Percentiles rank a stretch among this genome's conserved stretches.
Conservation (phyloP, 2,113 vertebrate species). For the Accipiter cooperii region DNA sequence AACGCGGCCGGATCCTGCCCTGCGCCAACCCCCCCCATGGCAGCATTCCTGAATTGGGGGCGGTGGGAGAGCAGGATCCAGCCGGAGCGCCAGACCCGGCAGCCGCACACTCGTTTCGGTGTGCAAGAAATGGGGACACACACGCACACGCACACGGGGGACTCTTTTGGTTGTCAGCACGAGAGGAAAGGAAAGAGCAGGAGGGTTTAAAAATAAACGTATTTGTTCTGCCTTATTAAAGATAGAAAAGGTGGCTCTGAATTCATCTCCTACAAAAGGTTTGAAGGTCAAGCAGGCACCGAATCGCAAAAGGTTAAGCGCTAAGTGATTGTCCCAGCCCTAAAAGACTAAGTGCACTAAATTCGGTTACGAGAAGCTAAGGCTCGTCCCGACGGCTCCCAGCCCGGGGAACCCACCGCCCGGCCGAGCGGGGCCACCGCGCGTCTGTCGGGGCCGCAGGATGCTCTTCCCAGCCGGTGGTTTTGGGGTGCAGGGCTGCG, state of each 20-base stretch:
- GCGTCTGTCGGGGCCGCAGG: neutral
- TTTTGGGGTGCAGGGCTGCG: neutral
- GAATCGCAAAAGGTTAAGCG: constrained; percentile 11
- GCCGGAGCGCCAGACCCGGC: neutral
- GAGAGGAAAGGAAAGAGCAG: constrained; percentile 50
- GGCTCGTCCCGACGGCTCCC: neutral
- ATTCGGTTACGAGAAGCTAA: neutral
- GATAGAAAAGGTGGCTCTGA: constrained; percentile 57
- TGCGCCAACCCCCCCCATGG: neutral
- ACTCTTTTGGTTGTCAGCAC: constrained; percentile 68
- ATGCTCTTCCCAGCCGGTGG: neutral
- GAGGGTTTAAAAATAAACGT: constrained; percentile 54
- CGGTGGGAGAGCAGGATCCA: neutral
- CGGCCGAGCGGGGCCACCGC: fast-evolving
- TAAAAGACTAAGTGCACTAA: constrained; percentile 26
- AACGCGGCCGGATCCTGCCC: neutral
- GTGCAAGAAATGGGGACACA: neutral
- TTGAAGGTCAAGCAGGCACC: constrained; percentile 49
- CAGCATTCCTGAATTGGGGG: neutral
- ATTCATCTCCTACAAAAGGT: constrained; percentile 47
- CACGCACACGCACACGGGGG: neutral
- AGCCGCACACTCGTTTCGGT: neutral
- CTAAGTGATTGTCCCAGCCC: constrained; percentile 49
- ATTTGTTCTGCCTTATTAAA: constrained; percentile 66
- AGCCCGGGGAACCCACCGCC: neutral